Percentiles rank a stretch among this genome's conserved stretches.
Conservation (phyloP, 2,797 vertebrate genomes). For the Chiloscyllium punctatum region DNA sequence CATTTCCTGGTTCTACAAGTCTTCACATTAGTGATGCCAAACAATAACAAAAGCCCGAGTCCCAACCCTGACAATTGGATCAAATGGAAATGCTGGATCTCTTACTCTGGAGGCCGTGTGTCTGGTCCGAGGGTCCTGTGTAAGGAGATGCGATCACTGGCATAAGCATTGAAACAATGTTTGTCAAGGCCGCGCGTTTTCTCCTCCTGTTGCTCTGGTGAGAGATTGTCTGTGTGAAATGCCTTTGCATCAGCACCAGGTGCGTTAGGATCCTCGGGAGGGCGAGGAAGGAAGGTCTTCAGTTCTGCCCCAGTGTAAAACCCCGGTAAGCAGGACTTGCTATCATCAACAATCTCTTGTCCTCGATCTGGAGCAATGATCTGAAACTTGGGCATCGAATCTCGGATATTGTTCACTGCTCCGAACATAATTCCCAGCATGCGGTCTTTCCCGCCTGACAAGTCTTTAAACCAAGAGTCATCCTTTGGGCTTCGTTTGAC, state of each 20-base stretch:
- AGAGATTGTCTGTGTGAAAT: constrained; percentile 68
- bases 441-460: constrained; percentile 69
- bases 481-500: constrained; percentile 50
- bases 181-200: constrained; percentile 79
- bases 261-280: constrained; percentile 64
- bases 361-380: constrained; percentile 68
- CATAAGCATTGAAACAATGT: constrained; percentile 93
- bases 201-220: constrained; percentile 68
- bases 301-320: constrained; percentile 74
- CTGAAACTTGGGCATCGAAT: constrained; percentile 72
- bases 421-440: constrained; percentile 76
- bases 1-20: neutral
- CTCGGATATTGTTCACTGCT: constrained; percentile 77
- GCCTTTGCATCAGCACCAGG: constrained; percentile 69
- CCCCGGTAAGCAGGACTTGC: constrained; percentile 65
- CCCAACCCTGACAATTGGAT: neutral
- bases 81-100: neutral
- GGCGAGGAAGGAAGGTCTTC: constrained; percentile 71
- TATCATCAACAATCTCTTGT: constrained; percentile 43
- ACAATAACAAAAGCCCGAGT: neutral
- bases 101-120: constrained; percentile 86
- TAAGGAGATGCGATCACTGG: constrained; percentile 87
- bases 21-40: neutral
- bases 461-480: constrained; percentile 80
- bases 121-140: constrained; percentile 84